These are phyloP conservation scores for Charanyca ferruginea DNA, from an alignment of 2,888 invertebrate species.

Conservation along the genomic window DNA sequence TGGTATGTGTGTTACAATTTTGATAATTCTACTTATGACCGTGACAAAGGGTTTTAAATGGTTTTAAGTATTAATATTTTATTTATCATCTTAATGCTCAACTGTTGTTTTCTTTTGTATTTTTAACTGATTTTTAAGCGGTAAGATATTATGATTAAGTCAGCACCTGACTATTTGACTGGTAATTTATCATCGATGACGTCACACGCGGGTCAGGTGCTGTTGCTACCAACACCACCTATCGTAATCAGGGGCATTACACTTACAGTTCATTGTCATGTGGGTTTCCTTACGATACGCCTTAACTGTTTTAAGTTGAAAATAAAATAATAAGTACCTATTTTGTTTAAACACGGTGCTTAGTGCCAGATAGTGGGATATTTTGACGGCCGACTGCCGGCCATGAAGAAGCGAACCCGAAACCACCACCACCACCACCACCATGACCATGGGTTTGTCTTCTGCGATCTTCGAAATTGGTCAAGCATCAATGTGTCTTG, in stretches of 20 bases:
- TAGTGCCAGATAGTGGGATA: background rate
- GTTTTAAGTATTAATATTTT: conserved; percentile 23
- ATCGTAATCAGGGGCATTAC: conserved; percentile 40
- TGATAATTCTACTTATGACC: conserved; percentile 70
- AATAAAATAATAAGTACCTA: conserved; percentile 14
- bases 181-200: conserved; percentile 24
- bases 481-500: too few relatives aligned
- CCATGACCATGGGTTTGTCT: too few relatives aligned
- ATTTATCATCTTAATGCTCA: background rate
- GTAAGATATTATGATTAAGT: conserved; percentile 5
- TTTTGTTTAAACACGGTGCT: conserved; percentile 8
- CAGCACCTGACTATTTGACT: conserved; percentile 7
- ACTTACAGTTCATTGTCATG: conserved; percentile 46
- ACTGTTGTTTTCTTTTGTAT: background rate
- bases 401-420: background rate
- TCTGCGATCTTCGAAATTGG: too few relatives aligned
- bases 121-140: too few relatives aligned
- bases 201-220: conserved; percentile 50
- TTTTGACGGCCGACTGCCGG: conserved; percentile 25
- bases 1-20: conserved; percentile 74
- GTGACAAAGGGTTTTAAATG: conserved; percentile 49
- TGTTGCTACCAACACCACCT: conserved; percentile 29
- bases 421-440: too few relatives aligned
- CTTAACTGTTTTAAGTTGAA: conserved; percentile 32
- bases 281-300: conserved; percentile 53